Evolutionary conservation across 2,888 invertebrate genomes (phyloP).

Genomic region (Drosophila falleni): DNA sequence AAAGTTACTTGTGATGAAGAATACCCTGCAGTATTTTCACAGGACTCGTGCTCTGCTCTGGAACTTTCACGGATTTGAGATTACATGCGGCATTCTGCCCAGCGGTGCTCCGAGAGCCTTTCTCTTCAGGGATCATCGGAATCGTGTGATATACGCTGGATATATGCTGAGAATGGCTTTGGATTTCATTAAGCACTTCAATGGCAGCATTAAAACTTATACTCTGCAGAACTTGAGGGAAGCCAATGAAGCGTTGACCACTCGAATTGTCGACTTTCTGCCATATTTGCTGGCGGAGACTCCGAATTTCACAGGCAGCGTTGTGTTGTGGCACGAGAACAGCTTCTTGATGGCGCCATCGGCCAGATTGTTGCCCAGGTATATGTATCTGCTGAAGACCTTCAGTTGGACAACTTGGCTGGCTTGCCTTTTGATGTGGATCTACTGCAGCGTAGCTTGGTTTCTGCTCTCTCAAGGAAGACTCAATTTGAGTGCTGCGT

Average conservation of each 20-base stretch:
- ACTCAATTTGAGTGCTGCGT: conserved; percentile 41
- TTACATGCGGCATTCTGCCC: conserved; percentile 45
- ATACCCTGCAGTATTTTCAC: conserved; percentile 42
- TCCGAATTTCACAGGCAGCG: conserved; percentile 51
- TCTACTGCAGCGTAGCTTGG: conserved; percentile 56
- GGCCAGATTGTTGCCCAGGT: conserved; percentile 49
- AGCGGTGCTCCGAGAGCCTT: conserved; percentile 61
- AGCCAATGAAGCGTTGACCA: conserved; percentile 39
- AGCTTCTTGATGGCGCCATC: conserved; percentile 57
- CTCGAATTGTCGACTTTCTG: conserved; percentile 55
- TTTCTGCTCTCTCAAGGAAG: conserved; percentile 31
- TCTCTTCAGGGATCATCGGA: conserved; percentile 49
- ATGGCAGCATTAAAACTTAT: conserved; percentile 52
- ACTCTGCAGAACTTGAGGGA: conserved; percentile 22
- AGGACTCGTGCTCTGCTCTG: conserved; percentile 32
- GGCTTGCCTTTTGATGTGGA: conserved; percentile 34
- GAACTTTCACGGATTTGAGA: conserved; percentile 60
- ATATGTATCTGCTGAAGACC: conserved; percentile 56
- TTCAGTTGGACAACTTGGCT: conserved; percentile 43
- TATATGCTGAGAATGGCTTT: conserved; percentile 63
- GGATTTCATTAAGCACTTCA: conserved; percentile 64
- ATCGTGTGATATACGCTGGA: conserved; percentile 54
- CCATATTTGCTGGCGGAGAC: conserved; percentile 53
- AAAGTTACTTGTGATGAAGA: conserved; percentile 28
- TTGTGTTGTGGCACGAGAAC: conserved; percentile 56